Evolutionary conservation across 2,113 vertebrate species (phyloP).

Genomic region (Pheucticus melanocephalus): DNA sequence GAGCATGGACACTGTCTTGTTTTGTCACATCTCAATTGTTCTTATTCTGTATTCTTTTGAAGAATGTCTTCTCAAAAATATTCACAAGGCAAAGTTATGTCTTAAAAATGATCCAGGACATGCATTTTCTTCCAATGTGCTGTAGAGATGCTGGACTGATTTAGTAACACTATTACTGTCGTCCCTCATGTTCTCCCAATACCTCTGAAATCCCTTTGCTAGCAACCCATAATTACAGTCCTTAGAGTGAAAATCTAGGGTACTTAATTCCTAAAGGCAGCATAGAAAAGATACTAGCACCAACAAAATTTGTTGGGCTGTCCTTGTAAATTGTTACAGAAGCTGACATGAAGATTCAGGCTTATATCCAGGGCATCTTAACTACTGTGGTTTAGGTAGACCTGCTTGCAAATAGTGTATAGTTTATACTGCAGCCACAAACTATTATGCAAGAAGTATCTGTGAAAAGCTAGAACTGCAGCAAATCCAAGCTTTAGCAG

Average conservation of each 20-base stretch:
- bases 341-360: neutral
- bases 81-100: neutral
- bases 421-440: neutral
- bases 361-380: neutral
- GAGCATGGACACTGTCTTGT: neutral
- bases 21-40: neutral
- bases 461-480: neutral
- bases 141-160: neutral
- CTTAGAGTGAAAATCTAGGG: neutral
- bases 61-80: neutral
- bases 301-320: neutral
- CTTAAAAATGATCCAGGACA: neutral
- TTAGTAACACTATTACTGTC: rapidly evolving
- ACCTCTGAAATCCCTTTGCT: neutral
- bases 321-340: neutral
- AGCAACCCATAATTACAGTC: neutral
- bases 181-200: neutral
- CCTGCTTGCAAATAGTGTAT: neutral
- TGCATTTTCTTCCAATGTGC: neutral
- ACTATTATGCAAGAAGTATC: neutral
- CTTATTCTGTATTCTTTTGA: neutral
- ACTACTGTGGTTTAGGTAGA: neutral
- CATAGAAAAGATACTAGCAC: neutral
- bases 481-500: neutral
- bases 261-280: neutral